Evolutionary conservation across 2,797 vertebrate species (phyloP).

Genomic region (Falco concolor): DNA sequence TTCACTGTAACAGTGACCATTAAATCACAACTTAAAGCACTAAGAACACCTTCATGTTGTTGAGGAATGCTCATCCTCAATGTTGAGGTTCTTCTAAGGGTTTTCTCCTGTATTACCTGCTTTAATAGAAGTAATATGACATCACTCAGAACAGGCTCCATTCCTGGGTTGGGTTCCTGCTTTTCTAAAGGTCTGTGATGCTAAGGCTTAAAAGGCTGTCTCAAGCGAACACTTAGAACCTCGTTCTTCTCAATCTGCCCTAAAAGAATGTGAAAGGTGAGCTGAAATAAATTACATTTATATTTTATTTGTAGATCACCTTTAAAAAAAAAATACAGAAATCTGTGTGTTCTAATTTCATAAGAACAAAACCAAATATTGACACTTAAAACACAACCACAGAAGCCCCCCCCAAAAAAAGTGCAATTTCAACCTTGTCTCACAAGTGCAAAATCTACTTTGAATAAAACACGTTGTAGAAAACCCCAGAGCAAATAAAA

Average conservation of each 20-base stretch:
- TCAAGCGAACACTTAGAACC: background rate
- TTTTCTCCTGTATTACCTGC: background rate
- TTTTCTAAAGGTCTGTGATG: background rate
- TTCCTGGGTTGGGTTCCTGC: background rate
- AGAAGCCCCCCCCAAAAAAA: background rate
- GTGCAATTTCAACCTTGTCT: background rate
- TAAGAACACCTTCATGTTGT: background rate
- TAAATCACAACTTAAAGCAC: background rate
- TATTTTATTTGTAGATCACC: background rate
- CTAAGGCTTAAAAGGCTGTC: background rate
- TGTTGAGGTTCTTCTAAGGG: background rate
- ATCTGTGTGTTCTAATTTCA: background rate
- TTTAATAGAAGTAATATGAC: background rate
- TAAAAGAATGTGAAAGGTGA: background rate
- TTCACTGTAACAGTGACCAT: background rate
- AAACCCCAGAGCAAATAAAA: slow-evolving; percentile 59
- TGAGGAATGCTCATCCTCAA: background rate
- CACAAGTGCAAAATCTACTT: slow-evolving; percentile 60
- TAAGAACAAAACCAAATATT: background rate
- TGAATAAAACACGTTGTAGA: slow-evolving; percentile 51
- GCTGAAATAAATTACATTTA: background rate
- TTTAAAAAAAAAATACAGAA: background rate
- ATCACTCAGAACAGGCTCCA: background rate
- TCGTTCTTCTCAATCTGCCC: background rate
- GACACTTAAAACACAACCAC: background rate